These are phyloP conservation scores for Mya arenaria DNA, from an alignment of 1,140 invertebrate genomes.

Conservation along the genomic window DNA sequence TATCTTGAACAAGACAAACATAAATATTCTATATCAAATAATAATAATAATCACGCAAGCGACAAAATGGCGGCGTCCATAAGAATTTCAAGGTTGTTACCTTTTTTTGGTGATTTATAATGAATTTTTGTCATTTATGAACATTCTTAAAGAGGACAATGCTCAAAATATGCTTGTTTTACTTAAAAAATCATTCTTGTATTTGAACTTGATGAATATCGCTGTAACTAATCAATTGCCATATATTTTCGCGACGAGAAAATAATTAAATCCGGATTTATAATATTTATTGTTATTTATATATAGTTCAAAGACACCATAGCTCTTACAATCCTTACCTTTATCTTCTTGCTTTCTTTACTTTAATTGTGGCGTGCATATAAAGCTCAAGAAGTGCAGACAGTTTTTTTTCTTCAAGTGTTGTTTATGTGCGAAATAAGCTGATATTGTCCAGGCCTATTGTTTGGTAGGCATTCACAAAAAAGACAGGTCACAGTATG, in stretches of 20 bases:
- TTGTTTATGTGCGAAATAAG: too few relatives aligned
- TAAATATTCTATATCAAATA: not conserved
- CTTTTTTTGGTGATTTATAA: not conserved
- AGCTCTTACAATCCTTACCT: too few relatives aligned
- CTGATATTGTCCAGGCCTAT: too few relatives aligned
- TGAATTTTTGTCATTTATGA: not conserved
- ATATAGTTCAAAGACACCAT: too few relatives aligned
- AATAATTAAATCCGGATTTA: not conserved
- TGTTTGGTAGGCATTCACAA: too few relatives aligned
- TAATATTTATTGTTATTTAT: too few relatives aligned
- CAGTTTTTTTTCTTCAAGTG: too few relatives aligned
- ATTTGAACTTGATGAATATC: not conserved
- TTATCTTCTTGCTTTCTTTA: too few relatives aligned
- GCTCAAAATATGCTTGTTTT: not conserved
- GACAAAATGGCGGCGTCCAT: constrained; percentile 25
- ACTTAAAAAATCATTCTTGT: not conserved
- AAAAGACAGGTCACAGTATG: too few relatives aligned
- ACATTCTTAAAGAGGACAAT: not conserved
- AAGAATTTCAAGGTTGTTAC: constrained; percentile 23
- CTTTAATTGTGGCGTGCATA: too few relatives aligned
- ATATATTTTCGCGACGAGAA: not conserved
- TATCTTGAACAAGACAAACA: too few relatives aligned
- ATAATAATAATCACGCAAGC: not conserved
- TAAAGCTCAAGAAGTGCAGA: too few relatives aligned
- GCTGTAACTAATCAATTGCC: not conserved